Base-by-base conservation (phyloP, 2,888 invertebrate species). In the Notodonta ziczac region DNA sequence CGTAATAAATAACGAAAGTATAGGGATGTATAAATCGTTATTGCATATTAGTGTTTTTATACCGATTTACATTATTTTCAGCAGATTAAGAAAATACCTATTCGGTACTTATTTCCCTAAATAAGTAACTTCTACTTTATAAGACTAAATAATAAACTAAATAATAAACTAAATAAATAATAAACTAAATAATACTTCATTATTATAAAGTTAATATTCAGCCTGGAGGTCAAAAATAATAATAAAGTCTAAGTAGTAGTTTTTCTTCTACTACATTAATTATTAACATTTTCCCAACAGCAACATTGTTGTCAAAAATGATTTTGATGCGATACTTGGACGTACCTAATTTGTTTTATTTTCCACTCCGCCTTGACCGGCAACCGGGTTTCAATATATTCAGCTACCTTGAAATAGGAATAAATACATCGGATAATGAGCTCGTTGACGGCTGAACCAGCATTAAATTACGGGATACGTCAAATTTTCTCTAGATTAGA, bases 371-470 rank as follows among this genome's bases (percentile, higher is more conserved):
- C 74, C 74, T 71, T 74, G 74, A 60, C 64, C 44, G 54, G 56
- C 54, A 68, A 71, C 63, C 65, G 67, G 74, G 62, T 60, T 66
- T 63, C 51, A 66, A 73, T 69, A 52, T 71, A 70, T 71, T 76
- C 74, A 69, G 61, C 57, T 53, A 63, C 76, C 69, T 76, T 66
- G 61, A 76, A 76, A 67, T 65, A 63, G 60, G 68, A 61, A 71
- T 73, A 63, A 70, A 73, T 66, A 64, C 62, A 66, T 48, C 57
- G 63, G 62, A 60, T 76, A 75, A 76, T 70, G 65, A 73, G 65
- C 7, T 57, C 44, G 50, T 60, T 14, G 39, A 5, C 9, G 32
- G n/a, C 32, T 35, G 9, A 6, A 53, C 53, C 35, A 35, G n/a
- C 35, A 35, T 53, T 13, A 10, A 53, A 0, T 53, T 53, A 13